Base-by-base conservation (phyloP, 2,888 invertebrate genomes). In the Clanis bilineata region DNA sequence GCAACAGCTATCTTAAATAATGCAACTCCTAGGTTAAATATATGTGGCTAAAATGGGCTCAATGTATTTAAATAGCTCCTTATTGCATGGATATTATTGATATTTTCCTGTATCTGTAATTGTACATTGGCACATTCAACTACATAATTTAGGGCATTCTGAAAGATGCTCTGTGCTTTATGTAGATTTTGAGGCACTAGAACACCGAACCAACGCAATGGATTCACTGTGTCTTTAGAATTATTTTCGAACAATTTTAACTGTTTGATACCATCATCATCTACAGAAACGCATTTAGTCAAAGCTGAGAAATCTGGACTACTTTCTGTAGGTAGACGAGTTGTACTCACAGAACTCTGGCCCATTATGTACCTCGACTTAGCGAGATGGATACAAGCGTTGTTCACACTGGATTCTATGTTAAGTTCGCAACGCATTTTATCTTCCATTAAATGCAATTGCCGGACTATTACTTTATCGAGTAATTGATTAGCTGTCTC, bases 131-230 rank as follows among this genome's bases (percentile, higher is more conserved):
- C 94, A 77, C 95, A 93, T 77, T 96, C 94, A 10, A 95, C 93
- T 38, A 94, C 88, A 78, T 94, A 93, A 62, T 95, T 94, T 6
- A 97, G 74, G 1, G 95, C 93, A 70, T 94, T 94, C 72, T 95
- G 94, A 77, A 97, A 98, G 71, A 94, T 93, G 58, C 92, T 93
- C 76, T 96, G 96, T 0, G 97, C 96, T 67, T 92, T 93, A 71
- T 95, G 94, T 73, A 98, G 86, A 77, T 95, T 95, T 74, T 95
- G 95, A 0, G 98, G 97, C 0, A 97, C 96, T 38, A 98, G 85
- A 41, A 97, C 94, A 10, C 97, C 97, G 89, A 98, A 98, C 97
- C 97, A 97, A 66, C 94, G 95, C 32, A 97, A 80, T 0, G 98
- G 97, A 80, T 98, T 94, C 39, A 79, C 84, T 56, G 73, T 86